Evolutionary conservation across 2,888 invertebrate species (phyloP), one percentile per base, ranked within the genome.

Genomic region (Psylliodes chrysocephalus): DNA sequence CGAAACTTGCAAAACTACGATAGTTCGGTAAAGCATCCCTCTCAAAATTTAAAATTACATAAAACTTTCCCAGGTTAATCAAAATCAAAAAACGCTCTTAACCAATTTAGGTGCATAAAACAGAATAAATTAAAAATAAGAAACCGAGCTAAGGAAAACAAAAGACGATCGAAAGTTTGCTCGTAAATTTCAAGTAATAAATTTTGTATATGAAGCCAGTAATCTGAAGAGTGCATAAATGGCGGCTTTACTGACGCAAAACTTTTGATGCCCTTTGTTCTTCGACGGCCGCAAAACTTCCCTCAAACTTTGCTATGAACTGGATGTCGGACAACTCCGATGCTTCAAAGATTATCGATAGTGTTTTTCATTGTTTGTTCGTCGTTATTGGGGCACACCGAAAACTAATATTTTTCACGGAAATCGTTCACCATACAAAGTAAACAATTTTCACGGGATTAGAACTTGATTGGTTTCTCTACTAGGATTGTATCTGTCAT

Each of bases 151-250:
- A 35, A 14, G 12, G 14, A 35, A 35, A 35, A 35, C 35, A 61
- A 52, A 42, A 42, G 46, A 17, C n/a, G 53, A 46, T 59, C 30
- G 12, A 28, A 61, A 63, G 55, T 66, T 66, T 61, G n/a, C 44
- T 53, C 52, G 61, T 66, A 66, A 66, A 61, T 63, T 63, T n/a
- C 17, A 30, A 49, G 49, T 22, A 46, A 63, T 47, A 42, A 56
- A 63, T 61, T 57, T 46, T 14, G 14, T 47, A 28, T 49, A 49
- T 30, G 61, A 44, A 46, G 17, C n/a, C 5, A 35, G 12, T 61
- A 54, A 61, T 61, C 54, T 47, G 61, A 47, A 38, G 35, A 47
- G 12, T 56, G 53, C 53, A 33, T 53, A 53, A 60, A 60, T 60
- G 44, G 33, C 25, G 18, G 40, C 18, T 53, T 33, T 53, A 53